Evolutionary conservation across 1,140 invertebrate genomes (phyloP), one percentile per base, ranked within the genome.

Genomic region (Stegodyphus mimosarum): DNA sequence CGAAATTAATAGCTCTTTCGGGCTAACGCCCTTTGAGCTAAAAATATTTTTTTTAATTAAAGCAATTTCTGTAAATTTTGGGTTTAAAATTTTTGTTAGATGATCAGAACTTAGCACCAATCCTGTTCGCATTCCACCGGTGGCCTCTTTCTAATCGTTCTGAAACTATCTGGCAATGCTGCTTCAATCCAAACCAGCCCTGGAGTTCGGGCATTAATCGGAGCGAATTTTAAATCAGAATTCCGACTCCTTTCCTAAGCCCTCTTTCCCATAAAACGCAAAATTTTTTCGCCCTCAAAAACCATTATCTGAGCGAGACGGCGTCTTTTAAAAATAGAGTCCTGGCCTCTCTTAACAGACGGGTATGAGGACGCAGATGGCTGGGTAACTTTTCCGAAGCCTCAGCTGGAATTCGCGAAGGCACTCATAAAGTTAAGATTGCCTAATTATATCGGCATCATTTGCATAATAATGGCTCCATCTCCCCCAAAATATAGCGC

Each of bases 361-460:
- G 52, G 17, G 48, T 6, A 60, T 71, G 67, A 33, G 55, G 53
- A 17, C 80, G 80, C 80, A 83, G 80, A 83, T 83, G 80, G 70
- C 50, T 7, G 51, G 6, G 64, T 9, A 69, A 70, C 49, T 83
- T 66, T 64, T 74, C 55, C 80, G 15, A 66, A 66, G 80, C 53
- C 80, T 74, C 80, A 83, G 80, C 80, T 83, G 80, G 80, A 74
- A 83, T 83, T 83, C 66, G 80, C 70, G 60, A 74, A 53, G 70
- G 70, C 71, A 52, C 80, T 83, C 80, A 83, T 83, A 83, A 83
- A 83, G 70, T 83, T 83, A 83, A 83, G 80, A 83, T 83, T 83
- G 80, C 70, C 80, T 83, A 83, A 83, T 83, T 83, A 83, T 83
- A 83, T 83, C 80, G 80, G 51, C 80, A 83, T 83, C 80, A 83